Conservation (phyloP, 2,888 invertebrate genomes). For the Brachyopa scutellaris region DNA sequence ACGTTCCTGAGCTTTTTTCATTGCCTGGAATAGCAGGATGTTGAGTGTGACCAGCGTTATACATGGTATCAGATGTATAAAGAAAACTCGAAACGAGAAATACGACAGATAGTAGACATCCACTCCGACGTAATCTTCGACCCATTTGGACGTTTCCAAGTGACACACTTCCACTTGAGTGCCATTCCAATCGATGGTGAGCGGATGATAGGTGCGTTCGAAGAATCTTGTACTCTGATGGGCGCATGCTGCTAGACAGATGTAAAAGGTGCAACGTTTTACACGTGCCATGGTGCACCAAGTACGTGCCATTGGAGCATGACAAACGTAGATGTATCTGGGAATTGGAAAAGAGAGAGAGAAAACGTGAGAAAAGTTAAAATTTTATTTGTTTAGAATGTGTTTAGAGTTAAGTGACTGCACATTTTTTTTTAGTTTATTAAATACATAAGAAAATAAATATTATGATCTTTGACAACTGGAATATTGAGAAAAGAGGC, state of each 20-base stretch:
- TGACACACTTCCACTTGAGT: slow-evolving; percentile 87
- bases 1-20: slow-evolving; percentile 91
- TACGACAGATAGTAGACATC: slow-evolving; percentile 92
- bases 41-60: slow-evolving; percentile 94
- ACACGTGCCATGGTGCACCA: slow-evolving; percentile 89
- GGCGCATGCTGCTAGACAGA: slow-evolving; percentile 89
- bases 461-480: no score
- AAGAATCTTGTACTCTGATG: slow-evolving; percentile 93
- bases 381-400: slow-evolving; percentile 25
- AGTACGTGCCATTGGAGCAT: slow-evolving; percentile 93
- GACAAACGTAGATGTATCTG: slow-evolving; percentile 95
- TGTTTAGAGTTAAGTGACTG: not conserved
- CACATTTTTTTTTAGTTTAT: no score
- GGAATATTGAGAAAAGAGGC: no score
- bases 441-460: no score
- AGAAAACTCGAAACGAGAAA: slow-evolving; percentile 92
- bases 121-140: slow-evolving; percentile 85
- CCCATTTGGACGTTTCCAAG: slow-evolving; percentile 87
- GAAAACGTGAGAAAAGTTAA: not conserved
- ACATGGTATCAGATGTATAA: slow-evolving; percentile 96
- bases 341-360: slow-evolving; percentile 33
- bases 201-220: slow-evolving; percentile 86
- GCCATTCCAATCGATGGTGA: slow-evolving; percentile 86
- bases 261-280: slow-evolving; percentile 89
- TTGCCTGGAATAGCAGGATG: slow-evolving; percentile 91